phyloP scores from a whole-genome alignment of 1,140 invertebrate genomes.

The Lepidostoma basale region DNA sequence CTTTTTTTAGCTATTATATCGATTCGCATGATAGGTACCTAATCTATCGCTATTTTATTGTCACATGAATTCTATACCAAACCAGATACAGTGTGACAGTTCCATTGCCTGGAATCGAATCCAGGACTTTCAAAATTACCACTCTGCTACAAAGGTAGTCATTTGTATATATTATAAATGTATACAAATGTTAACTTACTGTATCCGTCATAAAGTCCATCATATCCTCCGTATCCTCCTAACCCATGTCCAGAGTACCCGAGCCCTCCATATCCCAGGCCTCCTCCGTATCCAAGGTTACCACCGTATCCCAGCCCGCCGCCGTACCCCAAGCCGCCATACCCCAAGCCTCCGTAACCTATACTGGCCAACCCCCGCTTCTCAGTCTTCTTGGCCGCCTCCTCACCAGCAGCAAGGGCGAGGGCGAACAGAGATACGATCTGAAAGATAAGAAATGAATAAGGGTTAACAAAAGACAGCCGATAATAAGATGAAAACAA shows the following conservation, averaged over 20 bases:
- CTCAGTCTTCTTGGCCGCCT: constrained; percentile 42
- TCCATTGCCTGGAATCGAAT: too few species aligned
- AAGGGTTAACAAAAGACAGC: background rate
- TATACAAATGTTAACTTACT: constrained; percentile 17
- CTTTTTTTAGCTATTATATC: too few species aligned
- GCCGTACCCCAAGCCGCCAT: constrained; percentile 13
- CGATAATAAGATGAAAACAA: background rate
- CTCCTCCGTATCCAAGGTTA: constrained; percentile 14
- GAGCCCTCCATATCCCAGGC: constrained; percentile 8
- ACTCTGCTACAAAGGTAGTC: too few species aligned
- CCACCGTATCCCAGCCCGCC: constrained; percentile 38
- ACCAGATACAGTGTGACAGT: too few species aligned
- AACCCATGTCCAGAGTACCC: constrained; percentile 26
- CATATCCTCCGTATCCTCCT: constrained; percentile 29
- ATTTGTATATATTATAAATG: background rate
- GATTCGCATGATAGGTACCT: too few species aligned
- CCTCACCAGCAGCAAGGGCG: constrained; percentile 31
- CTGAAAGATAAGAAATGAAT: constrained; percentile 1
- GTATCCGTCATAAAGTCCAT: constrained; percentile 30
- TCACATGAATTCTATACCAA: too few species aligned
- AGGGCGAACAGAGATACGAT: constrained; percentile 30
- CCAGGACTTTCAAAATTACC: too few species aligned
- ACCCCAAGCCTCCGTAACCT: constrained; percentile 34
- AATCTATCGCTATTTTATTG: too few species aligned
- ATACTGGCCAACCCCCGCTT: constrained; percentile 35